Evolutionary conservation across 1,140 invertebrate genomes (phyloP).

Genomic region (Pogonus chalceus): DNA sequence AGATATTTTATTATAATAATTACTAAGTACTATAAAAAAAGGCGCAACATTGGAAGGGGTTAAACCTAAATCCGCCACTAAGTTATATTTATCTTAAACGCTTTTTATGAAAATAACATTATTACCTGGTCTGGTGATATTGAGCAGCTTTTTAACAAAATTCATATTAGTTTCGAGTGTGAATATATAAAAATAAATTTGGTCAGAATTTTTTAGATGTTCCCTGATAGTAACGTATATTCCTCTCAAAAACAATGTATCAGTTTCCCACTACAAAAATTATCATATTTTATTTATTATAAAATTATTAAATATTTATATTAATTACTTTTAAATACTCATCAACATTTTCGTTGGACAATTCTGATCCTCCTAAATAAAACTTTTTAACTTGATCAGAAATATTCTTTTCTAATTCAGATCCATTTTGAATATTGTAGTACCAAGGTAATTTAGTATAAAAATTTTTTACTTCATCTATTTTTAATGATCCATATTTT

Average conservation of each 20-base stretch:
- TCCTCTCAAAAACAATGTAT: not conserved
- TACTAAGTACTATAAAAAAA: too few relatives aligned
- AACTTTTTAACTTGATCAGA: constrained; percentile 35
- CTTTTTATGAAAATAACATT: too few relatives aligned
- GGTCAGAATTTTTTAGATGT: constrained; percentile 11
- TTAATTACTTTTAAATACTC: not conserved
- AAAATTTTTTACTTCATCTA: constrained; percentile 26
- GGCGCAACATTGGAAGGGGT: too few relatives aligned
- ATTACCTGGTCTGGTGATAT: not conserved
- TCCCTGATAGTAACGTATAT: constrained; percentile 9
- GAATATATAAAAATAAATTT: constrained; percentile 17
- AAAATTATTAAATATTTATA: not conserved
- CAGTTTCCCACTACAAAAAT: not conserved
- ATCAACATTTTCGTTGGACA: not conserved
- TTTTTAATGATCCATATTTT: constrained; percentile 19
- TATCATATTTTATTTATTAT: not conserved
- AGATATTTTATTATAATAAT: too few relatives aligned
- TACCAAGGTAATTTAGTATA: constrained; percentile 19
- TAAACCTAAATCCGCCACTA: too few relatives aligned
- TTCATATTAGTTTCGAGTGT: constrained; percentile 14
- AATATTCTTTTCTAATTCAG: constrained; percentile 23
- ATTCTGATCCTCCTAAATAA: constrained; percentile 36
- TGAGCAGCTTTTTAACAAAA: not conserved
- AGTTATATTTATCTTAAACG: too few relatives aligned
- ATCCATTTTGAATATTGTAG: constrained; percentile 9